Percentiles rank a stretch among this genome's conserved stretches.
Evolutionary conservation across 2,113 vertebrate genomes (phyloP).

Genomic region (Brachyhypopomus gauderio): DNA sequence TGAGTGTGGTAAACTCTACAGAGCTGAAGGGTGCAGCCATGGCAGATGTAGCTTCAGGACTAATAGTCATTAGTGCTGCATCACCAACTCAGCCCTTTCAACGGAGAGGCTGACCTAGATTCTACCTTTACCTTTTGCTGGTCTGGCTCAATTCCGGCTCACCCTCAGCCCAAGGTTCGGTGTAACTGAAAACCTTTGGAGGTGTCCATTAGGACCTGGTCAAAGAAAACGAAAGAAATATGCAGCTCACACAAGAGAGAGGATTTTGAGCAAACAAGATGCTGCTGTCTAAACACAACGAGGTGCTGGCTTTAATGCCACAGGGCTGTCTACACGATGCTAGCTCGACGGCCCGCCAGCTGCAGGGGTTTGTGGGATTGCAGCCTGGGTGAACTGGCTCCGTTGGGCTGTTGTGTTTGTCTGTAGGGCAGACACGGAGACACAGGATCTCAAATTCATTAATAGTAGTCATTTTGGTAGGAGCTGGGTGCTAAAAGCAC

Average conservation of each 20-base stretch:
- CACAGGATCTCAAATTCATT: slow-evolving; percentile 40
- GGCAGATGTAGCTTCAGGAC: background rate
- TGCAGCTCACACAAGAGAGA: background rate
- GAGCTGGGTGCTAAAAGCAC: background rate
- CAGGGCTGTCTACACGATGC: background rate
- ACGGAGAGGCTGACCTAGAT: background rate
- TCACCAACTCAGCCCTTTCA: background rate
- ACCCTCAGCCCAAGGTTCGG: background rate
- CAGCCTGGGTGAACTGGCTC: background rate
- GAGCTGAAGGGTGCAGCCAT: background rate
- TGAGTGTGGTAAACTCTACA: background rate
- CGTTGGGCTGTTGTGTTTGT: slow-evolving; percentile 20
- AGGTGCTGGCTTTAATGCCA: background rate
- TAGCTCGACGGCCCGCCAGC: background rate
- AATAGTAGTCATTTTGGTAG: slow-evolving; percentile 32
- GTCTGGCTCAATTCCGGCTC: background rate
- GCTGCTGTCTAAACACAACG: background rate
- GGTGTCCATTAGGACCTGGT: background rate
- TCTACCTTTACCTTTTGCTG: background rate
- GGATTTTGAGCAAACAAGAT: background rate
- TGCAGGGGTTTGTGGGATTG: background rate
- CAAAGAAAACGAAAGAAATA: background rate
- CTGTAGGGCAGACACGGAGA: slow-evolving; percentile 4
- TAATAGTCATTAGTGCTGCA: background rate
- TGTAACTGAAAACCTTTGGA: background rate